A percentile compares a stretch with the other conserved stretches of the same genome.
phyloP scores from a whole-genome alignment of 2,888 invertebrate species.

The Hydroisotoma schaefferi region DNA sequence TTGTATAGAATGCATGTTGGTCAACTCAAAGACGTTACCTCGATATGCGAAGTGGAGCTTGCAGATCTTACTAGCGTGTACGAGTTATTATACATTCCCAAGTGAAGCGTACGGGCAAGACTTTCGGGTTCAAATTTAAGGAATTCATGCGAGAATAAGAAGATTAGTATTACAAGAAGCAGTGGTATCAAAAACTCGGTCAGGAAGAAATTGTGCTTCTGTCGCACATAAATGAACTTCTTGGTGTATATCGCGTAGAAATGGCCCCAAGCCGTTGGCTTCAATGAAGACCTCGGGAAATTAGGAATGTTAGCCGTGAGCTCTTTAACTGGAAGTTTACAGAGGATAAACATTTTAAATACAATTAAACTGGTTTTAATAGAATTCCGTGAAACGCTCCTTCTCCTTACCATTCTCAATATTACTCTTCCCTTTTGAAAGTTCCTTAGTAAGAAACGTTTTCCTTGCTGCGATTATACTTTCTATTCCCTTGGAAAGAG shows the following conservation, averaged over 20 bases:
- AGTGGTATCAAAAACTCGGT: constrained; percentile 23
- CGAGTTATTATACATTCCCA: constrained; percentile 17
- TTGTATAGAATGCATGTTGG: too few species aligned
- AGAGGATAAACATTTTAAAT: too few species aligned
- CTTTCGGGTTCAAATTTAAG: constrained; percentile 20
- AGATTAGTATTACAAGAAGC: constrained; percentile 7
- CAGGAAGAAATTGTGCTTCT: constrained; percentile 20
- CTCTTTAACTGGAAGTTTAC: too few species aligned
- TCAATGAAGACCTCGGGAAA: background rate
- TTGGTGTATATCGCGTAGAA: constrained; percentile 1
- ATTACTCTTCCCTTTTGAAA: background rate
- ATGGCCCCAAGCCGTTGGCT: background rate
- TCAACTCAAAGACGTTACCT: too few species aligned
- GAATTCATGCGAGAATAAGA: constrained; percentile 7
- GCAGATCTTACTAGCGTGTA: constrained; percentile 15
- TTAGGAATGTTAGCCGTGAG: too few species aligned
- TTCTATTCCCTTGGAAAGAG: constrained; percentile 17
- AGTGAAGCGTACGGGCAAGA: constrained; percentile 5
- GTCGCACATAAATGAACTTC: constrained; percentile 5
- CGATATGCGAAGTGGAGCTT: background rate
- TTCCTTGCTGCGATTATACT: constrained; percentile 12
- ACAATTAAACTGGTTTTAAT: too few species aligned
- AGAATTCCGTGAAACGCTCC: too few species aligned
- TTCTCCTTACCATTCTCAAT: background rate
- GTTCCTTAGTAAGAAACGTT: background rate